Evolutionary conservation across 2,113 vertebrate genomes (phyloP), one percentile per base, ranked within the genome.

Genomic region (Callorhinus ursinus): DNA sequence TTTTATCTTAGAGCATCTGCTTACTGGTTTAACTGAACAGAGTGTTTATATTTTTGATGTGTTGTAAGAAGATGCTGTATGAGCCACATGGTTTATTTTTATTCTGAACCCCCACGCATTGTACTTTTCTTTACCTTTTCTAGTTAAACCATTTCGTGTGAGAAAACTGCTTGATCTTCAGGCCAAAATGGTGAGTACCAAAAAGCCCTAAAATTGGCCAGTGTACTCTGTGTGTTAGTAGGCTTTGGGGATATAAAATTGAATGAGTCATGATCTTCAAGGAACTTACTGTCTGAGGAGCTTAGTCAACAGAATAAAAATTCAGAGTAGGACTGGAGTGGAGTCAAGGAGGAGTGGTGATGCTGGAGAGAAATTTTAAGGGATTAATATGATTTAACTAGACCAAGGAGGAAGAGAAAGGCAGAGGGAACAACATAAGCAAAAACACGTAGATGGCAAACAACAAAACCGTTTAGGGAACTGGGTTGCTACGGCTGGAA

Each of bases 141-240:
- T 95, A 99, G 99, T 99, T 85, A 99, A 98, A 84, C 99, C 99
- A 85, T 99, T 99, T 99, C 99, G 99, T 98, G 98, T 99, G 71
- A 99, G 99, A 97, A 99, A 97, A 92, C 98, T 99, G 28, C 98
- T 99, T 98, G 99, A 99, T 49, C 98, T 99, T 39, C 99, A 99
- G 87, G 94, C 98, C 88, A 99, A 99, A 99, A 98, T 99, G 99
- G 99, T 99, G 99, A 99, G 99, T 98, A 61, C 46, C 21, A 67
- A 82, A 84, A 95, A 96, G 63, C 92, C 61, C 39, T 79, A 53
- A 80, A 61, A 80, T 7, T 82, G 28, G 31, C 63, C 18, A 88
- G 4, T 65, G 57, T 74, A 82, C 49, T 92, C 1, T 97, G 57
- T 86, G 61, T 57, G 61, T 57, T 86, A 72, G n/a, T 90, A 74